Percentiles rank a stretch among this genome's conserved stretches.
Conservation (phyloP, 35 echinoderm and acorn worm genomes). For the Ophioderma brevispina region DNA sequence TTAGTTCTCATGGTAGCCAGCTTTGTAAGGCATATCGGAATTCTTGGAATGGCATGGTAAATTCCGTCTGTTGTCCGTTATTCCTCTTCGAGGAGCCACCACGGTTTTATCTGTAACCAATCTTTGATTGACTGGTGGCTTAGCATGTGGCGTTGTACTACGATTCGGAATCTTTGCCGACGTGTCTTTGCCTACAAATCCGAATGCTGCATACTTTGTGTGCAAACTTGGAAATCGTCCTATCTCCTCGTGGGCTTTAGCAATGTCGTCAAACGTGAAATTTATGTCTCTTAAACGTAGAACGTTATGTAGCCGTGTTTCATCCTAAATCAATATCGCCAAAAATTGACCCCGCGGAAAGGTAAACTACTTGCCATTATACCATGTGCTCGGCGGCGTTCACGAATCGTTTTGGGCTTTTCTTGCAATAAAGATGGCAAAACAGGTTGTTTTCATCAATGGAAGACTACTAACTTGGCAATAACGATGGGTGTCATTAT, state of each 20-base stretch:
- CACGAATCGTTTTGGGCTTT: slow-evolving; percentile 81
- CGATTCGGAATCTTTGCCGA: slow-evolving; percentile 27
- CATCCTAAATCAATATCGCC: slow-evolving; percentile 80
- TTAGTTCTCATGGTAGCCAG: slow-evolving; percentile 20
- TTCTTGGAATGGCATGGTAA: slow-evolving; percentile 82
- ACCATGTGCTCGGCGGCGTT: slow-evolving; percentile 63
- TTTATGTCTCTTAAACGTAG: slow-evolving; percentile 74
- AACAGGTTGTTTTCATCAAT: neutral
- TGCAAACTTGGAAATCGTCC: slow-evolving; percentile 88
- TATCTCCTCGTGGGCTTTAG: slow-evolving; percentile 84
- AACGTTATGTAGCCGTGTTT: slow-evolving; percentile 87
- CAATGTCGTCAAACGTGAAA: slow-evolving; percentile 82
- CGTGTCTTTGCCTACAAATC: neutral
- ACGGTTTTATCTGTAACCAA: slow-evolving; percentile 81
- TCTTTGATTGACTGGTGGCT: slow-evolving; percentile 76
- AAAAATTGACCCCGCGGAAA: slow-evolving; percentile 49
- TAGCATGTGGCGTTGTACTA: slow-evolving; percentile 66
- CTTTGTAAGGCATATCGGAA: slow-evolving; percentile 55
- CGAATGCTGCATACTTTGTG: slow-evolving; percentile 19
- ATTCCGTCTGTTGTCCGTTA: slow-evolving; percentile 62
- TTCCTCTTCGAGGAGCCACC: slow-evolving; percentile 63
- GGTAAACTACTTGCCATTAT: slow-evolving; percentile 53
- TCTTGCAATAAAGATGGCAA: slow-evolving; percentile 26
- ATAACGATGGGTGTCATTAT: slow-evolving; percentile 21
- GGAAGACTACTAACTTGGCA: neutral